These are phyloP conservation scores for Pogonognathellus flavescens DNA, from an alignment of 1,140 invertebrate genomes.

Conservation along the genomic window DNA sequence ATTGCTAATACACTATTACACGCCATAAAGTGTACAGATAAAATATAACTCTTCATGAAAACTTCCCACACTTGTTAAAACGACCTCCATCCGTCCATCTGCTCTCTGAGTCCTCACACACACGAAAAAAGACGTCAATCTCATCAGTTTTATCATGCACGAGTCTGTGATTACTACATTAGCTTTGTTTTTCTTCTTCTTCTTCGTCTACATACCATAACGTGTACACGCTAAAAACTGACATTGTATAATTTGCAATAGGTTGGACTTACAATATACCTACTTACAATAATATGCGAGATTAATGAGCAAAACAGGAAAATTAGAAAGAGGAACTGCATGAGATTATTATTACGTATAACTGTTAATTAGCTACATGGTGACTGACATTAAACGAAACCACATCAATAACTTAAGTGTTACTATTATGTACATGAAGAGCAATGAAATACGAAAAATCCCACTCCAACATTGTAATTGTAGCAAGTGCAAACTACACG, in stretches of 20 bases:
- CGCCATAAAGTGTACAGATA: too few species aligned
- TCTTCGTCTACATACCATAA: not conserved
- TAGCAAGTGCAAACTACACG: not conserved
- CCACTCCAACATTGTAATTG: not conserved
- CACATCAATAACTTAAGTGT: not conserved
- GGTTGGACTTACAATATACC: too few species aligned
- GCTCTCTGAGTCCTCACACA: not conserved
- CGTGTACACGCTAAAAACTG: too few species aligned
- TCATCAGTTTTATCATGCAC: too few species aligned
- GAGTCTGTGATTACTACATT: too few species aligned
- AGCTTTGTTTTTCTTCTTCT: not conserved
- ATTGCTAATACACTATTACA: too few species aligned
- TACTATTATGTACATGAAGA: not conserved
- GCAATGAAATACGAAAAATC: not conserved
- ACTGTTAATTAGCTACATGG: too few species aligned
- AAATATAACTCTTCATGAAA: too few species aligned
- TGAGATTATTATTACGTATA: not conserved
- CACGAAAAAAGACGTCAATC: not conserved
- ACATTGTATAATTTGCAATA: too few species aligned
- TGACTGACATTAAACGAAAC: too few species aligned
- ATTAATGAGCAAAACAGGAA: too few species aligned
- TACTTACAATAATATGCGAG: too few species aligned
- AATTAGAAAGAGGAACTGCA: not conserved
- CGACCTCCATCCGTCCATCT: conserved; percentile 6
- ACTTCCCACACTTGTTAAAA: not conserved